phyloP scores from a whole-genome alignment of 2,797 vertebrate genomes.

The Fundulus diaphanus region DNA sequence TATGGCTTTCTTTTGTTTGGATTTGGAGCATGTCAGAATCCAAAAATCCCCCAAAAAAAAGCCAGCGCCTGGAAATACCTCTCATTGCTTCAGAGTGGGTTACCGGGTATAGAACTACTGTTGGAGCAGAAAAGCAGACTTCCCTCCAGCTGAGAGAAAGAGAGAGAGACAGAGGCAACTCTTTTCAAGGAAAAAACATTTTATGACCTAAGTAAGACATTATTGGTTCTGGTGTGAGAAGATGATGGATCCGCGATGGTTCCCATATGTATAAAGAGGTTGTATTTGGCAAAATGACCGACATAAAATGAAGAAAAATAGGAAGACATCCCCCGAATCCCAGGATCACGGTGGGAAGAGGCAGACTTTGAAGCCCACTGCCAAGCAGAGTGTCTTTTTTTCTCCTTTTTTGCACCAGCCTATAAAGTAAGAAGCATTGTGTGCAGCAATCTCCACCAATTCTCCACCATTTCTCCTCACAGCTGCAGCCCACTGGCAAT shows the following conservation, averaged over 20 bases:
- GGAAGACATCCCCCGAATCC: too few species aligned
- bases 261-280: too few species aligned
- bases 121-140: not conserved
- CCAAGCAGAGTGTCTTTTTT: too few species aligned
- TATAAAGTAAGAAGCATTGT: too few species aligned
- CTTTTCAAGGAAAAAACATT: not conserved
- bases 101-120: not conserved
- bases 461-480: too few species aligned
- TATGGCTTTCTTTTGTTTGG: not conserved
- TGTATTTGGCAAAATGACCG: too few species aligned
- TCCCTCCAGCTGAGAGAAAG: not conserved
- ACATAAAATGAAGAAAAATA: too few species aligned
- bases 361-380: too few species aligned
- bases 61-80: not conserved
- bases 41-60: not conserved
- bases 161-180: not conserved
- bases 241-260: not conserved
- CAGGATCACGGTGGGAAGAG: too few species aligned
- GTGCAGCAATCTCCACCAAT: too few species aligned
- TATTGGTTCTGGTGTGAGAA: not conserved
- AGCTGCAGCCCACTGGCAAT: too few species aligned
- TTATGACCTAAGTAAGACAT: not conserved
- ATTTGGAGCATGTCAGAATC: not conserved
- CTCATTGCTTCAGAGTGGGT: not conserved
- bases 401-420: too few species aligned